Conservation (phyloP, 2,113 vertebrate genomes). For the Leucoraja erinaceus region DNA sequence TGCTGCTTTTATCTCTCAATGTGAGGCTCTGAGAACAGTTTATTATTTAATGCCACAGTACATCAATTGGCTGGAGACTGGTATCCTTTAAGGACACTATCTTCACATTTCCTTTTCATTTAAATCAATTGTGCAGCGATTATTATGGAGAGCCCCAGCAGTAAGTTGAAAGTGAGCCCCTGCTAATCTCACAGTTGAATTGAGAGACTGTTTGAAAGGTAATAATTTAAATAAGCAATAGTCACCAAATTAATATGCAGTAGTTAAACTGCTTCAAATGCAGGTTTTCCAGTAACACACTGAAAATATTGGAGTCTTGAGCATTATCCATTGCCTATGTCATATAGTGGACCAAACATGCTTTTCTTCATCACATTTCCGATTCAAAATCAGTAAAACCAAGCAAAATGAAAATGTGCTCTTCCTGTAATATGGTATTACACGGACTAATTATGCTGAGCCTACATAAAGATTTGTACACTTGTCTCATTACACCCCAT, state of each 20-base stretch:
- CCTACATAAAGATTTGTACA: neutral
- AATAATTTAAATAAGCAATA: neutral
- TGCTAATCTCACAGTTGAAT: neutral
- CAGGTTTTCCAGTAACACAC: neutral
- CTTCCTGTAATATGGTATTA: too few species aligned
- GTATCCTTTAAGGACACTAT: neutral
- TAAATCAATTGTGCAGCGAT: neutral
- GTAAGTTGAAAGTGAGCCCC: neutral
- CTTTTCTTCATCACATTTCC: neutral
- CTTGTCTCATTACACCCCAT: neutral
- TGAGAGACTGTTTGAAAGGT: neutral
- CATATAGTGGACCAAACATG: neutral
- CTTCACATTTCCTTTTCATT: too few species aligned
- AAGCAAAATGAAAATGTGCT: neutral
- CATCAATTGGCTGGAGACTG: neutral
- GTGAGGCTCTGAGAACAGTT: neutral
- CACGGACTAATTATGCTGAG: neutral
- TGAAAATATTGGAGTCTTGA: neutral
- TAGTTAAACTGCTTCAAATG: neutral
- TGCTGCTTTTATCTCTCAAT: neutral
- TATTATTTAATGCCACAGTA: neutral
- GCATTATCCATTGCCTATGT: neutral
- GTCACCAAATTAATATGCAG: neutral
- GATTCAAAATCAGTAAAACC: neutral
- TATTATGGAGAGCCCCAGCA: neutral